Percentiles rank a stretch among this genome's conserved stretches.
phyloP scores from a whole-genome alignment of 2,113 vertebrate genomes.

The Apeltes quadracus region DNA sequence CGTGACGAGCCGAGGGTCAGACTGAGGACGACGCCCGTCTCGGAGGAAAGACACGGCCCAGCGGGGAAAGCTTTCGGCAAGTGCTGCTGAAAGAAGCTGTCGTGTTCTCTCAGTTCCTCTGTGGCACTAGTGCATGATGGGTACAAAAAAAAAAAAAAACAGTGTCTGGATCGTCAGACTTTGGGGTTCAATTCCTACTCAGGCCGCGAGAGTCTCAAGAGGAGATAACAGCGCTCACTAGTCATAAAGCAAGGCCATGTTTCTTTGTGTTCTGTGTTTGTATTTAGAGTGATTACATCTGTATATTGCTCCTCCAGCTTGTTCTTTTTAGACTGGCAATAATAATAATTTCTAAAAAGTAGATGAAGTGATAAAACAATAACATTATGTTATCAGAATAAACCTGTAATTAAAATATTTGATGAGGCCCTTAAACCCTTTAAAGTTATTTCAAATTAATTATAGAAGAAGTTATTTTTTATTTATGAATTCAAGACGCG shows the following conservation, averaged over 20 bases:
- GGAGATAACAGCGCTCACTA: neutral
- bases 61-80: neutral
- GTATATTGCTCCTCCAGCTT: neutral
- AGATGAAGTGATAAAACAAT: too few relatives aligned
- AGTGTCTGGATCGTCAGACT: neutral
- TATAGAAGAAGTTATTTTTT: neutral
- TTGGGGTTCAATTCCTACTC: neutral
- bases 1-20: conserved; percentile 6
- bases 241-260: neutral
- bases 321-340: too few relatives aligned
- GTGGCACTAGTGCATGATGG: conserved; percentile 27
- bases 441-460: too few relatives aligned
- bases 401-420: too few relatives aligned
- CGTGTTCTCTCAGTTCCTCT: neutral
- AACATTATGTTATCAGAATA: too few relatives aligned
- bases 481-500: neutral
- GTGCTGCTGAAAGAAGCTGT: conserved; percentile 1
- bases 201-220: neutral
- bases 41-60: neutral
- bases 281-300: neutral
- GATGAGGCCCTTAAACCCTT: too few relatives aligned
- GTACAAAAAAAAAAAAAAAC: too few relatives aligned
- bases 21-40: neutral
- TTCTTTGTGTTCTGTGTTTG: too few relatives aligned
- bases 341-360: too few relatives aligned